Evolutionary conservation across 1,140 invertebrate species (phyloP).

Genomic region (Drosophila nigrodunni): DNA sequence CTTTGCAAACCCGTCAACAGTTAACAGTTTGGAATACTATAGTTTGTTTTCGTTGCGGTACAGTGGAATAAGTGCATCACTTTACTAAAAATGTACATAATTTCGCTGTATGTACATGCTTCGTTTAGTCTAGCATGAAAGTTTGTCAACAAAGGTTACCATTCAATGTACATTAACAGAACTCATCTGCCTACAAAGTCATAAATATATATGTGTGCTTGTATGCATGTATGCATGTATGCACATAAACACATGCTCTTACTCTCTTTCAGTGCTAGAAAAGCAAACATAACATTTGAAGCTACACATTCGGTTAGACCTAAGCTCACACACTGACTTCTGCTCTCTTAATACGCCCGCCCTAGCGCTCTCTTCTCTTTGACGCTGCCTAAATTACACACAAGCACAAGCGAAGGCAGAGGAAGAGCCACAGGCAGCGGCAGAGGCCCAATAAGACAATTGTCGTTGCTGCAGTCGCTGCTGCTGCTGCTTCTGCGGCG

Average conservation of each 20-base stretch:
- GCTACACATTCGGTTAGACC: slow-evolving; percentile 21
- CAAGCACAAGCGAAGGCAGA: background rate
- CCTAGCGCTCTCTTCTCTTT: background rate
- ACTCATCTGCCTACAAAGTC: background rate
- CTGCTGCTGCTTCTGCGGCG: slow-evolving; percentile 3
- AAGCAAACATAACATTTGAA: slow-evolving; percentile 7
- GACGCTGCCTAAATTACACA: background rate
- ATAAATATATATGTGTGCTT: background rate
- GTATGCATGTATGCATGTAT: background rate
- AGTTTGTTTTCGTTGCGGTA: no score
- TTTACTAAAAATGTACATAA: no score
- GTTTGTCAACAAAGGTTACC: background rate
- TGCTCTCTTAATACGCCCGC: background rate
- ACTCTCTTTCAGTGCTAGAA: background rate
- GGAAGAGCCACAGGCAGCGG: background rate
- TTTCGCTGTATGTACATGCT: background rate
- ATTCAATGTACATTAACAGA: background rate
- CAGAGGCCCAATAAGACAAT: slow-evolving; percentile 1
- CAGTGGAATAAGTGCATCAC: no score
- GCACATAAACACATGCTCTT: slow-evolving; percentile 4
- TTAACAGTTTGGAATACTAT: background rate
- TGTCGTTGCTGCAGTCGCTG: background rate
- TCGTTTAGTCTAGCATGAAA: background rate
- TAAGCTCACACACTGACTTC: background rate
- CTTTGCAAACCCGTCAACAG: background rate